Evolutionary conservation across 2,888 invertebrate genomes (phyloP), one percentile per base, ranked within the genome.

Genomic region (Folsomia candida): DNA sequence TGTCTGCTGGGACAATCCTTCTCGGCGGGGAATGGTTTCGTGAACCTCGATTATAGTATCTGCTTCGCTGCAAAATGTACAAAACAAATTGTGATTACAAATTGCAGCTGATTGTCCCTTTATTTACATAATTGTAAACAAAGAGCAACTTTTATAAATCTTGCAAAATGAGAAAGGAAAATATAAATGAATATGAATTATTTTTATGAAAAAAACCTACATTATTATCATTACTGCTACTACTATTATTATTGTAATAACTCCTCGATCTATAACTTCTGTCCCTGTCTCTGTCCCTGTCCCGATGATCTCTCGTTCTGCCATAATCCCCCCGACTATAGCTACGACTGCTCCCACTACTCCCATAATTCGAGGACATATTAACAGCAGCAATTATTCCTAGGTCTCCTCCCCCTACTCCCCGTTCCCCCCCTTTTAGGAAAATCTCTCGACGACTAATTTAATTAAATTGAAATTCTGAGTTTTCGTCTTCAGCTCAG

Each of bases 261-360:
- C 54, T 6, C 6, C 54, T 54, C 4, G 4, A 14, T 20, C 54
- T 3, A 18, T 25, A 4, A 25, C 26, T 20, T 58, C 71, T 60
- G 11, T 69, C 69, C 28, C 61, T 71, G 18, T 71, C 71, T 22
- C 72, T 25, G 26, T 64, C 57, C 22, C 69, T 58, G 26, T 72
- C 69, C 29, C 67, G 47, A 0, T 70, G 51, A 54, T 64, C 37
- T 6, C 69, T 54, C 9, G 29, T 14, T 59, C 69, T 47, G n/a
- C n/a, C n/a, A n/a, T n/a, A n/a, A 20, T 68, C 2, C 64, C 64
- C 18, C 65, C n/a, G 22, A 47, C 69, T 6, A 27, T 62, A 14
- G 62, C 68, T 22, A 47, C 20, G 4, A 62, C 67, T 20, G 60
- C 9, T 22, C 69, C 47, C 54, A 60, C 28, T 24, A 60, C 68